These are phyloP conservation scores for Chelonus formosanus DNA, from an alignment of 2,888 invertebrate genomes.

Conservation along the genomic window DNA sequence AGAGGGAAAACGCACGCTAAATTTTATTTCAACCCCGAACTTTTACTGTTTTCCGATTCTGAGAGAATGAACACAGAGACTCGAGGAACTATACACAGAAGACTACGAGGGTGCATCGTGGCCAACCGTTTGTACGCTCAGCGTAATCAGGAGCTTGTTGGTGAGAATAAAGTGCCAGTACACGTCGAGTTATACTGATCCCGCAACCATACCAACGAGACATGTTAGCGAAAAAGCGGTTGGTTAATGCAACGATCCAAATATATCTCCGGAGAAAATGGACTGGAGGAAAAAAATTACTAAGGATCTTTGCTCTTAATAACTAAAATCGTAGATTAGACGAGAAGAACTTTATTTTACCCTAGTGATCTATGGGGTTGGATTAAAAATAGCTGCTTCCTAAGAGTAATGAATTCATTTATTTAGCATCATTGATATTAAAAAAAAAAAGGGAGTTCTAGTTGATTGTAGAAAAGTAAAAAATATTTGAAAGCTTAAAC, in stretches of 20 bases:
- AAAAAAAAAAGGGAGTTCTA: too few relatives aligned
- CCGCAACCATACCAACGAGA: conserved; percentile 15
- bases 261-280: too few relatives aligned
- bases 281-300: too few relatives aligned
- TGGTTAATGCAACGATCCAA: not conserved
- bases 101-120: conserved; percentile 6
- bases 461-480: too few relatives aligned
- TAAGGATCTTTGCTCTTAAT: too few relatives aligned
- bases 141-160: conserved; percentile 28
- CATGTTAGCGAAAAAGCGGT: conserved; percentile 4
- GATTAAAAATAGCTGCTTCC: too few relatives aligned
- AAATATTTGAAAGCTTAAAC: too few relatives aligned
- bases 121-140: conserved; percentile 28
- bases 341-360: too few relatives aligned
- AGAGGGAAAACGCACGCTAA: conserved; percentile 37
- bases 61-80: conserved; percentile 38
- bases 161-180: conserved; percentile 36
- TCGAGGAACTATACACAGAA: conserved; percentile 1
- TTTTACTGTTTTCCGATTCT: conserved; percentile 50
- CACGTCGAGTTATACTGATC: conserved; percentile 43
- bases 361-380: too few relatives aligned
- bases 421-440: too few relatives aligned
- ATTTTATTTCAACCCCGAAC: conserved; percentile 46
- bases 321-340: too few relatives aligned
- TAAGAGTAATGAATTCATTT: too few relatives aligned